Evolutionary conservation across 2,113 vertebrate genomes (phyloP).

Genomic region (Stercorarius parasiticus): DNA sequence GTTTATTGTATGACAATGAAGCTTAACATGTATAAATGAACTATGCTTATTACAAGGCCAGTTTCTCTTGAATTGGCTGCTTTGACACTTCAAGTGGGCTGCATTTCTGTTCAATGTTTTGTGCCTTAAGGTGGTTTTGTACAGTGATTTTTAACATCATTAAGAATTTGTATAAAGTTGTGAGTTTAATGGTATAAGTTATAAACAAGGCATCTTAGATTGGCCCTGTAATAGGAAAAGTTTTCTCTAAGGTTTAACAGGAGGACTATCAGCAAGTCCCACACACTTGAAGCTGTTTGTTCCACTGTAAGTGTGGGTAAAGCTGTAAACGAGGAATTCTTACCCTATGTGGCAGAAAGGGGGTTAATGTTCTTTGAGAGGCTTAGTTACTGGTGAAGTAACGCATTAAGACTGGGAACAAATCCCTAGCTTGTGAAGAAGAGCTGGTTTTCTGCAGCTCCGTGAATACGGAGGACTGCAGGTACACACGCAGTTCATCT

Average conservation of each 20-base stretch:
- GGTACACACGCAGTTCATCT: rapidly evolving
- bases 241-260: not conserved
- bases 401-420: not conserved
- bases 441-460: not conserved
- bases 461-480: rapidly evolving
- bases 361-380: not conserved
- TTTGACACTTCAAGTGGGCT: not conserved
- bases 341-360: not conserved
- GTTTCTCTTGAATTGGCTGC: constrained; percentile 37
- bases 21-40: not conserved
- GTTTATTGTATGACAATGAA: not conserved
- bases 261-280: not conserved
- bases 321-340: not conserved
- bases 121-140: constrained; percentile 59
- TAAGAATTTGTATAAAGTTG: constrained; percentile 27
- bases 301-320: not conserved
- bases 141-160: not conserved
- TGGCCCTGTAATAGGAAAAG: not conserved
- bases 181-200: not conserved
- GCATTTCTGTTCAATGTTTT: not conserved
- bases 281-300: not conserved
- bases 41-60: constrained; percentile 14
- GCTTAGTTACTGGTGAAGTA: not conserved
- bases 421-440: not conserved
- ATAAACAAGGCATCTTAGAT: not conserved